A percentile compares a stretch with the other conserved stretches of the same genome.
Evolutionary conservation across 2,888 invertebrate species (phyloP).

Genomic region (Ceramica pisi): DNA sequence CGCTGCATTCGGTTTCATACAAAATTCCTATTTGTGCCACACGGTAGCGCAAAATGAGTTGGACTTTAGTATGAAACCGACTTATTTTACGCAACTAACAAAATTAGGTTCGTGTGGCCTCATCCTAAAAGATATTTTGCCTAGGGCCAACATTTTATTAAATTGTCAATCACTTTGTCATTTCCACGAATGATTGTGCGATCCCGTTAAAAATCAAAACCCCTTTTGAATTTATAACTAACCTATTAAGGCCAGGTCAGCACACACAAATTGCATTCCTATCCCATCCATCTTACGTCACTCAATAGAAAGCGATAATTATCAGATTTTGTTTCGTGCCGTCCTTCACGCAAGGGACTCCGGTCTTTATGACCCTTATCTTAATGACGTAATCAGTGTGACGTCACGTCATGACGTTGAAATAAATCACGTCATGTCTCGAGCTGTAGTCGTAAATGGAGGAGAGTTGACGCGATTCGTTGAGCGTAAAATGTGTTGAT

Average conservation of each 20-base stretch:
- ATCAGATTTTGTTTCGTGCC: constrained; percentile 40
- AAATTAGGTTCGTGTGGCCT: too few relatives aligned
- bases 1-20: too few relatives aligned
- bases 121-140: too few relatives aligned
- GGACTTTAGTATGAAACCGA: too few relatives aligned
- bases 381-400: constrained; percentile 61
- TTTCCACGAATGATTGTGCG: not conserved
- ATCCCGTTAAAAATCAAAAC: not conserved
- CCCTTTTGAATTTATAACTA: constrained; percentile 3
- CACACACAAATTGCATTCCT: constrained; percentile 28
- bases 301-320: constrained; percentile 41
- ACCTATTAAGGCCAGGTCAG: constrained; percentile 18
- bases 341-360: constrained; percentile 32
- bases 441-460: constrained; percentile 31
- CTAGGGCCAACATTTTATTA: too few relatives aligned
- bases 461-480: constrained; percentile 26
- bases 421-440: constrained; percentile 55
- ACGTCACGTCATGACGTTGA: constrained; percentile 47
- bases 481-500: constrained; percentile 33
- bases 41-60: too few relatives aligned
- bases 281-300: constrained; percentile 37
- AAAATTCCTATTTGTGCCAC: too few relatives aligned
- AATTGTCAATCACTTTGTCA: not conserved
- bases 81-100: too few relatives aligned
- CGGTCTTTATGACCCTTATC: constrained; percentile 45